These are phyloP conservation scores for Drosophila merina DNA, from an alignment of 2,888 invertebrate species.

Conservation along the genomic window DNA sequence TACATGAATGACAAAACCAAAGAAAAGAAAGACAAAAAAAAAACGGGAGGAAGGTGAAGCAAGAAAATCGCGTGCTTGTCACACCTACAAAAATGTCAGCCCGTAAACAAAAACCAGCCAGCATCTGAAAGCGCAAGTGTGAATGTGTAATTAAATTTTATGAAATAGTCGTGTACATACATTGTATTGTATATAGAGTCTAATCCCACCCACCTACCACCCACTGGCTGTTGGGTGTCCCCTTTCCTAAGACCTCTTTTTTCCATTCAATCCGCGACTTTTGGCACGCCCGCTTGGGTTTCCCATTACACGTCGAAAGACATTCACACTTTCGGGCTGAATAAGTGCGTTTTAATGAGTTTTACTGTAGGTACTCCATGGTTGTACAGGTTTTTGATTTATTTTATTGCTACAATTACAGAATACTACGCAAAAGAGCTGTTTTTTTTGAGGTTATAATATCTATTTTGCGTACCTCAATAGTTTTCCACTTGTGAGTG, in stretches of 20 bases:
- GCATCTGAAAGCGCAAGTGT: slow-evolving; percentile 56
- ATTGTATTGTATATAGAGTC: slow-evolving; percentile 20
- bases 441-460: too few species aligned
- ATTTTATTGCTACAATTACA: slow-evolving; percentile 16
- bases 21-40: neutral
- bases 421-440: neutral
- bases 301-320: slow-evolving; percentile 13
- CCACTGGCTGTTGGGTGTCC: neutral
- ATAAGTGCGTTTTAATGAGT: slow-evolving; percentile 23
- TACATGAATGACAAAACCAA: slow-evolving; percentile 7
- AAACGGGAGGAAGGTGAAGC: slow-evolving; percentile 5
- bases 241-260: slow-evolving; percentile 15
- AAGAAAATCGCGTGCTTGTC: slow-evolving; percentile 42
- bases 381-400: slow-evolving; percentile 12
- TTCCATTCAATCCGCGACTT: slow-evolving; percentile 23
- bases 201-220: slow-evolving; percentile 21
- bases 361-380: neutral
- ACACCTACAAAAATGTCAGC: slow-evolving; percentile 41
- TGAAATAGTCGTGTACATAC: slow-evolving; percentile 62
- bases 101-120: slow-evolving; percentile 7
- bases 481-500: slow-evolving; percentile 41
- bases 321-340: slow-evolving; percentile 18
- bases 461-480: neutral
- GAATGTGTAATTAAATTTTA: slow-evolving; percentile 77
- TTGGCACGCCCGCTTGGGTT: slow-evolving; percentile 29